Percentiles rank a stretch among this genome's conserved stretches.
Conservation (phyloP, 2,888 invertebrate species). For the Lobophora halterata region DNA sequence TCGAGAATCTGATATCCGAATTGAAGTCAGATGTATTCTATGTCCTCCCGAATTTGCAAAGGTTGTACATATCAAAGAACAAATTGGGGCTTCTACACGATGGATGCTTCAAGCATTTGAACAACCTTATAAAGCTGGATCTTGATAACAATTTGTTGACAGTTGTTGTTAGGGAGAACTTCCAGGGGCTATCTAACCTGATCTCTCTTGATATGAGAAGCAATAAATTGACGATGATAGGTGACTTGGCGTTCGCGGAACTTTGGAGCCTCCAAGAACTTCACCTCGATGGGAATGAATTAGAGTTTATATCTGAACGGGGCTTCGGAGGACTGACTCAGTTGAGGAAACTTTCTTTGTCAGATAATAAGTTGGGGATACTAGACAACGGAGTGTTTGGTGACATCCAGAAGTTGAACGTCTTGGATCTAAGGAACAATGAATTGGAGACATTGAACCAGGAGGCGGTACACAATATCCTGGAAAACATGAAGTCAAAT, state of each 20-base stretch:
- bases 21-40: conserved; percentile 88
- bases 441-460: conserved; percentile 87
- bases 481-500: conserved; percentile 85
- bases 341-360: conserved; percentile 86
- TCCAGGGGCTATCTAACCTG: conserved; percentile 87
- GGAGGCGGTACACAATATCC: conserved; percentile 86
- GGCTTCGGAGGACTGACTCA: conserved; percentile 89
- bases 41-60: conserved; percentile 85
- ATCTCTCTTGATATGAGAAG: conserved; percentile 86
- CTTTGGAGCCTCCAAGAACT: conserved; percentile 87
- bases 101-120: conserved; percentile 88
- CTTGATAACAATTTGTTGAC: conserved; percentile 88
- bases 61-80: conserved; percentile 91
- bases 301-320: conserved; percentile 87
- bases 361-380: conserved; percentile 87
- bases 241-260: conserved; percentile 90
- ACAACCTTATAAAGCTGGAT: conserved; percentile 88
- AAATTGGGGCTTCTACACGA: conserved; percentile 91
- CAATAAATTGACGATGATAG: conserved; percentile 89
- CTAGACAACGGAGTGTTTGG: conserved; percentile 87
- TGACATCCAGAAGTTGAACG: conserved; percentile 85
- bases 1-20: conserved; percentile 88
- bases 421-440: conserved; percentile 89
- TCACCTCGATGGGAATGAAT: conserved; percentile 85
- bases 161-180: conserved; percentile 88